These are phyloP conservation scores for Enteromius mattozi DNA, from an alignment of 2,797 vertebrate genomes.

Conservation along the genomic window DNA sequence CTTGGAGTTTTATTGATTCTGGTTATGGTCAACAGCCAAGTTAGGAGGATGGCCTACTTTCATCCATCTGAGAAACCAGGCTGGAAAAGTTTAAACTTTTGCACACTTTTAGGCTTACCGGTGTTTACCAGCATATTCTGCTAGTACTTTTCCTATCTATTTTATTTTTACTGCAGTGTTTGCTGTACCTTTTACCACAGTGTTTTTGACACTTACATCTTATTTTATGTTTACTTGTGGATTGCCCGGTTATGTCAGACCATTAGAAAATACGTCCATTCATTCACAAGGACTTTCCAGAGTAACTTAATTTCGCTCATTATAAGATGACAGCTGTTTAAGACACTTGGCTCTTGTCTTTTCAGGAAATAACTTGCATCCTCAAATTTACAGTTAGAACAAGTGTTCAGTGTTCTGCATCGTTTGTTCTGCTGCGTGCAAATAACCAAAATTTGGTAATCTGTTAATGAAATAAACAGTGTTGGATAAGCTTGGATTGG, in stretches of 20 bases:
- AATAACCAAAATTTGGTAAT: background rate
- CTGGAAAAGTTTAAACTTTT: constrained; percentile 1
- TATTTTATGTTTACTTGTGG: background rate
- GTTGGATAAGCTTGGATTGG: background rate
- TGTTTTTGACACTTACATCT: background rate
- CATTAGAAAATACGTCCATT: constrained; percentile 19
- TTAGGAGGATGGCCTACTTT: constrained; percentile 56
- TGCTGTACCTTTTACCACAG: too few species aligned
- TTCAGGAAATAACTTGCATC: constrained; percentile 57
- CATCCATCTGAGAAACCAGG: constrained; percentile 4
- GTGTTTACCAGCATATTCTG: background rate
- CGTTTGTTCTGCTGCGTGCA: background rate
- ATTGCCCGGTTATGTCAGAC: background rate
- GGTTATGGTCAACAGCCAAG: constrained; percentile 72
- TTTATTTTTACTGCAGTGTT: background rate
- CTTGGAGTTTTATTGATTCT: constrained; percentile 74
- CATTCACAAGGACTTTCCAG: constrained; percentile 27
- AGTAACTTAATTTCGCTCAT: constrained; percentile 33
- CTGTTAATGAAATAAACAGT: background rate
- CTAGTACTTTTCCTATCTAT: too few species aligned
- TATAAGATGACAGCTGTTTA: constrained; percentile 23
- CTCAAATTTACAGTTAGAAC: constrained; percentile 42
- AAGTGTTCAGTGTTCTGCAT: constrained; percentile 18
- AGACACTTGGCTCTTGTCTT: constrained; percentile 5
- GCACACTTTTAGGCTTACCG: background rate